phyloP scores from a whole-genome alignment of 92 coral and sea anemone genomes.

The Actinostola sp. region DNA sequence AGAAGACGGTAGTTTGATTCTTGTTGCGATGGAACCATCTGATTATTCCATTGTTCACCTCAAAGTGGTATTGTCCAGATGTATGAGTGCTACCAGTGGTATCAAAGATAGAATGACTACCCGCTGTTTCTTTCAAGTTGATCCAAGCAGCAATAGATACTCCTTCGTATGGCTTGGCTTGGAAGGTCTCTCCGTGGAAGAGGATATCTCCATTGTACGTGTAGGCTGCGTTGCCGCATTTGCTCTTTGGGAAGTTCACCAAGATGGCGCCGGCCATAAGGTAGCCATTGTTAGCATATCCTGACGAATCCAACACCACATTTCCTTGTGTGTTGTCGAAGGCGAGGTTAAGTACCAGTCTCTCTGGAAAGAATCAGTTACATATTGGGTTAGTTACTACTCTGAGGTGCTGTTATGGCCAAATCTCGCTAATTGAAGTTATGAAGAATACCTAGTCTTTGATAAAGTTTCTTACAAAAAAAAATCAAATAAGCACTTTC shows the following conservation, averaged over 20 bases:
- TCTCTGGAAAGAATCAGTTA: constrained; percentile 48
- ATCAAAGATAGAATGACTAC: constrained; percentile 96
- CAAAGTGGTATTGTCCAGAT: constrained; percentile 98
- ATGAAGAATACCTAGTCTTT: too few relatives aligned
- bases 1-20: constrained; percentile 83
- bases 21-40: constrained; percentile 99
- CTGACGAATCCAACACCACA: constrained; percentile 77
- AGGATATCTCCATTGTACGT: constrained; percentile 91
- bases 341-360: constrained; percentile 77
- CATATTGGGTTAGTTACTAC: neutral
- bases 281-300: constrained; percentile 83
- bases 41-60: constrained; percentile 86
- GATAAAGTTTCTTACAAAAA: too few relatives aligned
- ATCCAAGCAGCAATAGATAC: constrained; percentile 89
- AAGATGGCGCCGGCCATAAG: constrained; percentile 84
- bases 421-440: too few relatives aligned
- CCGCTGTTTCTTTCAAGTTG: constrained; percentile 73
- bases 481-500: too few relatives aligned
- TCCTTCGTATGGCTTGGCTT: constrained; percentile 85
- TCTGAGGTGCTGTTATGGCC: too few relatives aligned
- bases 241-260: constrained; percentile 86
- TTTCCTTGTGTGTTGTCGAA: constrained; percentile 71
- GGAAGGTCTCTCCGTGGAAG: constrained; percentile 99
- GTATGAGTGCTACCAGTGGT: constrained; percentile 89
- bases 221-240: constrained; percentile 95